A percentile compares a stretch with the other conserved stretches of the same genome.
These are phyloP conservation scores for Xiphorhynchus elegans DNA, from an alignment of 2,113 vertebrate genomes.

Conservation along the genomic window DNA sequence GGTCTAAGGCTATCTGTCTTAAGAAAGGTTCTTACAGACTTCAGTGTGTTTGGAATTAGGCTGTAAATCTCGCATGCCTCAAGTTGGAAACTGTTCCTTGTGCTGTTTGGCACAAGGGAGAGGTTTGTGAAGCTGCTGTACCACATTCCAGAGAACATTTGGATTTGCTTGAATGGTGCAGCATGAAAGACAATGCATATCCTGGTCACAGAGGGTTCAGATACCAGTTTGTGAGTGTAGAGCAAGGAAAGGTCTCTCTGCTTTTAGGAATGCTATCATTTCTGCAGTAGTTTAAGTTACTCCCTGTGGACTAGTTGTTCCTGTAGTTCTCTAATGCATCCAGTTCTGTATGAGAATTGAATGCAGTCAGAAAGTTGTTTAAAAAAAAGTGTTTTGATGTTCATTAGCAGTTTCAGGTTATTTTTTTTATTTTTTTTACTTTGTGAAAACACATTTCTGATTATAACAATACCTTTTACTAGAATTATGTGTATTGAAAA, in stretches of 20 bases:
- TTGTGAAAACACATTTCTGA: background rate
- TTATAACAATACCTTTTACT: background rate
- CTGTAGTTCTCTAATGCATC: background rate
- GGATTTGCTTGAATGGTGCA: background rate
- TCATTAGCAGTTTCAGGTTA: background rate
- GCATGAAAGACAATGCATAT: background rate
- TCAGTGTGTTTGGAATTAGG: background rate
- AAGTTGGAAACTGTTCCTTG: background rate
- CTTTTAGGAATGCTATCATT: background rate
- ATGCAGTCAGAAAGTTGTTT: background rate
- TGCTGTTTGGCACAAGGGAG: background rate
- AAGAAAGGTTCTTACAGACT: background rate
- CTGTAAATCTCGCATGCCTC: background rate
- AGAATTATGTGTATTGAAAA: background rate
- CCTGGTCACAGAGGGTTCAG: background rate
- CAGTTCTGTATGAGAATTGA: background rate
- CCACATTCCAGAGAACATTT: background rate
- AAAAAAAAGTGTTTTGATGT: background rate
- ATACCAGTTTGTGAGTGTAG: background rate
- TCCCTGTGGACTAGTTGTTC: background rate
- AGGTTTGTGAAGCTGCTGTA: background rate
- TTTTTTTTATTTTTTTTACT: background rate
- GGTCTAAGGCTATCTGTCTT: background rate
- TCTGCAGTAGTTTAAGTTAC: background rate
- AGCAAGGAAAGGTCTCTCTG: background rate